Evolutionary conservation across 2,888 invertebrate genomes (phyloP).

Genomic region (Synergus umbraculus): DNA sequence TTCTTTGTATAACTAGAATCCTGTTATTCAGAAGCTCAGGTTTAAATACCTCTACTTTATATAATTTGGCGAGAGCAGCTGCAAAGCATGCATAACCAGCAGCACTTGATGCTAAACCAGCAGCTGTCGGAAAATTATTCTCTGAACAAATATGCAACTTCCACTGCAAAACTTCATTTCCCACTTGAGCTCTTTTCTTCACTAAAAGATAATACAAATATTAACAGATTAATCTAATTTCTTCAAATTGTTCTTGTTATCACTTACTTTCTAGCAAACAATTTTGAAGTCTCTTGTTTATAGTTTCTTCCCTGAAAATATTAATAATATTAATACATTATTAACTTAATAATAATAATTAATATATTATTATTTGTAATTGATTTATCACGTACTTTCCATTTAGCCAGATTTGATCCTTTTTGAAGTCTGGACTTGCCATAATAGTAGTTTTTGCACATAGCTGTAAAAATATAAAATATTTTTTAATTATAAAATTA

Average conservation of each 20-base stretch:
- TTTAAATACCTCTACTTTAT: conserved; percentile 81
- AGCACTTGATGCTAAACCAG: conserved; percentile 98
- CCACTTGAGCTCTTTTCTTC: conserved; percentile 75
- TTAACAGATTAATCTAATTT: not conserved
- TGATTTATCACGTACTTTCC: conserved; percentile 79
- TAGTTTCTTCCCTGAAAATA: conserved; percentile 82
- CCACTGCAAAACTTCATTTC: conserved; percentile 80
- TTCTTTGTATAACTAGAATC: not conserved
- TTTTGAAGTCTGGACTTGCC: conserved; percentile 84
- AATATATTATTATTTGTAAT: conserved; percentile 35
- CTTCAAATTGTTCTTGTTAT: conserved; percentile 12
- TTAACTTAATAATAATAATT: conserved; percentile 7
- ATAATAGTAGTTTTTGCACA: conserved; percentile 94
- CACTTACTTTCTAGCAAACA: conserved; percentile 86
- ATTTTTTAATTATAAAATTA: not conserved
- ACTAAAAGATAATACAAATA: conserved; percentile 74
- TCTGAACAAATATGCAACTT: conserved; percentile 90
- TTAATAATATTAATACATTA: not conserved
- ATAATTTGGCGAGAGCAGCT: conserved; percentile 85
- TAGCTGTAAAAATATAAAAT: conserved; percentile 80
- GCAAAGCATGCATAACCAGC: conserved; percentile 96
- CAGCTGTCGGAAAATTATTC: conserved; percentile 99
- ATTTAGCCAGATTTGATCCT: conserved; percentile 93
- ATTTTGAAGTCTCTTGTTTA: conserved; percentile 86
- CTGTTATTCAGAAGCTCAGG: not conserved